Evolutionary conservation across 2,888 invertebrate genomes (phyloP).

Genomic region (Odontomyia ornata): DNA sequence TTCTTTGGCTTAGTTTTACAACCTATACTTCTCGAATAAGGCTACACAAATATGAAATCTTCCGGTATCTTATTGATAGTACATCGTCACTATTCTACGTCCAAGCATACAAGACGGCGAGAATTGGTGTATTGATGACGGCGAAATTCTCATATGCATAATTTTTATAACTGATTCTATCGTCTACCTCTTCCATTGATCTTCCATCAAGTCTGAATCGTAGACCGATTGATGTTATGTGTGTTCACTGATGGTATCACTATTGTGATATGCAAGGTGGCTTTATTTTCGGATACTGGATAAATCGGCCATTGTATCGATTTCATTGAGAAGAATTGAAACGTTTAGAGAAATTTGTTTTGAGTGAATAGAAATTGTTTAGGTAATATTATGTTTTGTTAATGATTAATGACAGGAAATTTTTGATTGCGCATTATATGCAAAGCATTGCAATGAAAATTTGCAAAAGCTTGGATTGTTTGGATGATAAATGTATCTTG

Average conservation of each 20-base stretch:
- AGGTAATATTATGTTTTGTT: too few relatives aligned
- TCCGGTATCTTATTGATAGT: conserved; percentile 34
- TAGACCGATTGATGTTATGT: background rate
- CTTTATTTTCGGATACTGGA: background rate
- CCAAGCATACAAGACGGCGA: background rate
- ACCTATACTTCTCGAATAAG: conserved; percentile 13
- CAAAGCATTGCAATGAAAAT: too few relatives aligned
- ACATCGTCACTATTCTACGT: background rate
- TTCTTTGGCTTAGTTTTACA: background rate
- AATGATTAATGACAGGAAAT: too few relatives aligned
- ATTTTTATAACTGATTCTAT: conserved; percentile 29
- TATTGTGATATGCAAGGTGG: background rate
- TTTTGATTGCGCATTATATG: too few relatives aligned
- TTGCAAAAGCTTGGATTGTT: too few relatives aligned
- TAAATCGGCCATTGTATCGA: conserved; percentile 19
- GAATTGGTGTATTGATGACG: background rate
- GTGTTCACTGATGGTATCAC: background rate
- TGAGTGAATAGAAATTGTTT: too few relatives aligned
- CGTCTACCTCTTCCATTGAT: background rate
- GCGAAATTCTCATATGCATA: conserved; percentile 20
- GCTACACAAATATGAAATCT: conserved; percentile 35
- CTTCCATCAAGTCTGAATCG: background rate
- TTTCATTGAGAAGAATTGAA: background rate
- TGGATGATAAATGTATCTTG: too few relatives aligned
- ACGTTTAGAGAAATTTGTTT: background rate